Evolutionary conservation across 2,113 vertebrate genomes (phyloP).

Genomic region (Argyrosomus japonicus): DNA sequence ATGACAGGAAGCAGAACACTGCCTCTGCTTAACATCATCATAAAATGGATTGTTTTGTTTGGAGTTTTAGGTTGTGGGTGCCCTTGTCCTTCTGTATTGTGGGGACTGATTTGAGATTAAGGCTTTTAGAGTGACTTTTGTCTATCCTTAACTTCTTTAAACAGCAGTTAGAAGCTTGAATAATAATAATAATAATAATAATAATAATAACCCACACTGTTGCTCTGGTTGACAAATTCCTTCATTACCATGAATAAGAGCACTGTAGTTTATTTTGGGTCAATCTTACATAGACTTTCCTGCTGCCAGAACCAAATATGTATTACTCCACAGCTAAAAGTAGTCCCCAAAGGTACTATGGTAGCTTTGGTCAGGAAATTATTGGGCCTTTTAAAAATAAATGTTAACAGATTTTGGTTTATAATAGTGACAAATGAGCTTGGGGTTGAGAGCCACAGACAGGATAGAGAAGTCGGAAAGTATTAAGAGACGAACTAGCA

Average conservation of each 20-base stretch:
- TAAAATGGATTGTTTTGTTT: constrained; percentile 19
- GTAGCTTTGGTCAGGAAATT: no score
- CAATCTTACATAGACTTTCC: not conserved
- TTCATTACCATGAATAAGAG: not conserved
- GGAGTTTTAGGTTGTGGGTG: not conserved
- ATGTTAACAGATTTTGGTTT: not conserved
- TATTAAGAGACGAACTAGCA: not conserved
- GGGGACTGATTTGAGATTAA: not conserved
- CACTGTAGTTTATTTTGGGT: not conserved
- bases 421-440: not conserved
- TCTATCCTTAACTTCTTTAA: not conserved
- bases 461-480: not conserved
- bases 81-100: not conserved
- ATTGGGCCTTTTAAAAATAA: not conserved
- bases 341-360: not conserved
- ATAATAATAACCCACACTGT: not conserved
- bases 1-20: constrained; percentile 53
- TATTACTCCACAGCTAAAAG: not conserved
- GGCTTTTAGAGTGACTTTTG: not conserved
- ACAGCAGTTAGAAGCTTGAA: not conserved
- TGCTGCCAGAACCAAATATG: not conserved
- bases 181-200: not conserved
- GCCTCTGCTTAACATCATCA: constrained; percentile 46
- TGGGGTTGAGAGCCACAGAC: not conserved
- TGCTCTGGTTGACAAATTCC: not conserved